A percentile compares a stretch with the other conserved stretches of the same genome.
Conservation (phyloP, 2,888 invertebrate genomes). For the Yponomeuta sedellus region DNA sequence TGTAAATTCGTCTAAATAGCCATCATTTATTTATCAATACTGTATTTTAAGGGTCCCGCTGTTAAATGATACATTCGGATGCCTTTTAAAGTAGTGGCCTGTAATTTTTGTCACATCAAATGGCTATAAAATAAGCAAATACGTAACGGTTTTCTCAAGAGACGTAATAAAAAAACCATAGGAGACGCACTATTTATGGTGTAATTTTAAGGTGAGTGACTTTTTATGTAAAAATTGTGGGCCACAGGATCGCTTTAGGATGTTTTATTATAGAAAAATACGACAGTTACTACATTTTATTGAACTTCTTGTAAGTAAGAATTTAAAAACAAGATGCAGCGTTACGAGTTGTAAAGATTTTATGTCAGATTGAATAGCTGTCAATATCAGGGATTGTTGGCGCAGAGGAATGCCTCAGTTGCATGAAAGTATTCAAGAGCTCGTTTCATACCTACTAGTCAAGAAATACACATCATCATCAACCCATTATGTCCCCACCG, state of each 20-base stretch:
- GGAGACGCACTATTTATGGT: slow-evolving; percentile 9
- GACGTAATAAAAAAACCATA: slow-evolving; percentile 29
- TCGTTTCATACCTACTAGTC: too few species aligned
- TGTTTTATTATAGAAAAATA: background rate
- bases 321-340: background rate
- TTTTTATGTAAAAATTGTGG: slow-evolving; percentile 12
- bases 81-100: slow-evolving; percentile 37
- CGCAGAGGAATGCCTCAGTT: background rate
- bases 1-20: slow-evolving; percentile 47
- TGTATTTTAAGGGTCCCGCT: slow-evolving; percentile 37
- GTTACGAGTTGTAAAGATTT: background rate
- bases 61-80: slow-evolving; percentile 40
- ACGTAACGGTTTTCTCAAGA: slow-evolving; percentile 36
- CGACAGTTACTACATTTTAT: background rate
- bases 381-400: background rate
- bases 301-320: background rate
- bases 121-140: slow-evolving; percentile 43
- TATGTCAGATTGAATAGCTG: slow-evolving; percentile 3
- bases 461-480: too few species aligned
- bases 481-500: too few species aligned
- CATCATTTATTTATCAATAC: slow-evolving; percentile 32
- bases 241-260: background rate
- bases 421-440: background rate
- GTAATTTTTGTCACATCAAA: slow-evolving; percentile 53
- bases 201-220: slow-evolving; percentile 15